phyloP scores from a whole-genome alignment of 1,140 invertebrate genomes.

The Parapsyche elsis region DNA sequence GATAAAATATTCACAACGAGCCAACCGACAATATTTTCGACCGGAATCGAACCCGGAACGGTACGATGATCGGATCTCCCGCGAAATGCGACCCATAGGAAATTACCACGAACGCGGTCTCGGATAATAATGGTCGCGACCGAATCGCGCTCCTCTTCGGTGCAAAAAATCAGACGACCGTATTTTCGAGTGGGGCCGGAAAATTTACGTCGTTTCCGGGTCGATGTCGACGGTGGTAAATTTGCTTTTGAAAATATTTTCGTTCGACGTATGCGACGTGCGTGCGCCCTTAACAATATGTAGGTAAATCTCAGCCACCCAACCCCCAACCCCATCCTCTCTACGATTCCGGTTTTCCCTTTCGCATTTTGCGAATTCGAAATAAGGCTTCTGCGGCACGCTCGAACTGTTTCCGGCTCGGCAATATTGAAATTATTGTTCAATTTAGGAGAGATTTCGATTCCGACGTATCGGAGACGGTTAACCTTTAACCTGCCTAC shows the following conservation, averaged over 20 bases:
- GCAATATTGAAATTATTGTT: conserved; percentile 30
- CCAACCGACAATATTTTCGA: neutral
- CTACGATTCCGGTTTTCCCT: neutral
- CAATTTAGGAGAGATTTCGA: conserved; percentile 14
- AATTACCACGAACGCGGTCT: neutral
- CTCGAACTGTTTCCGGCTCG: neutral
- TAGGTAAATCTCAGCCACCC: no score
- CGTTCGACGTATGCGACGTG: no score
- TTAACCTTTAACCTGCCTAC: neutral
- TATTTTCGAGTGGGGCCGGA: neutral
- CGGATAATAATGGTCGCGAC: neutral
- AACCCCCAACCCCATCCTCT: no score
- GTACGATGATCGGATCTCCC: neutral
- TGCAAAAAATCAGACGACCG: neutral
- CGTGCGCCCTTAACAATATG: no score
- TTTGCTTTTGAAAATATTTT: neutral
- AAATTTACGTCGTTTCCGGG: conserved; percentile 8
- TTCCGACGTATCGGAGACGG: neutral
- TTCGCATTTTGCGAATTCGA: conserved; percentile 19
- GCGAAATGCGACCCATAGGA: conserved; percentile 23
- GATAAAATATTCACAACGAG: conserved; percentile 19
- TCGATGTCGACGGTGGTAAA: neutral
- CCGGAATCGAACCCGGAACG: no score
- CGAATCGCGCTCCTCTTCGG: no score
- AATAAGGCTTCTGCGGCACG: conserved; percentile 20